Conservation (phyloP, 2,888 invertebrate genomes). For the Torymus tubicola region DNA sequence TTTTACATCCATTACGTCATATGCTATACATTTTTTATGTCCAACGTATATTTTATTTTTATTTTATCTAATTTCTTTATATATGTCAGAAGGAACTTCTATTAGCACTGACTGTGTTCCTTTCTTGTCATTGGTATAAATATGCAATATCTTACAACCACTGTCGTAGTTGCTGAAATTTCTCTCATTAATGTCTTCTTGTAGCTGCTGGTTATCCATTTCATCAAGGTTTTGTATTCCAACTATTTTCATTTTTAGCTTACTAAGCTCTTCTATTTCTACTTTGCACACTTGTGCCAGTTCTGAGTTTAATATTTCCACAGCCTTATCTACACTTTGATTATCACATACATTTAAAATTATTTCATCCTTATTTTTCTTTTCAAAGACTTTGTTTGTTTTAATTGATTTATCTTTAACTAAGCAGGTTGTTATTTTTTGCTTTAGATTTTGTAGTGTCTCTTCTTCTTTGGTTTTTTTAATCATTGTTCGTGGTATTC, state of each 20-base stretch:
- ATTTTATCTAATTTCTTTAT: too few relatives aligned
- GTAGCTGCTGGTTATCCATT: not conserved
- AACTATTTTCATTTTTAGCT: not conserved
- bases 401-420: too few relatives aligned
- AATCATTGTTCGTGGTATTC: too few relatives aligned
- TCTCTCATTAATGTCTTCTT: not conserved
- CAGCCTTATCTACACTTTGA: too few relatives aligned
- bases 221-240: not conserved
- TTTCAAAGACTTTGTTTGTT: too few relatives aligned
- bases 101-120: not conserved
- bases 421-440: too few relatives aligned
- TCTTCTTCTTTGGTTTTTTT: too few relatives aligned
- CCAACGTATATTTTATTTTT: too few relatives aligned
- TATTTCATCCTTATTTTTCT: too few relatives aligned
- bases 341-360: too few relatives aligned
- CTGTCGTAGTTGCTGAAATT: not conserved
- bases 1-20: not conserved
- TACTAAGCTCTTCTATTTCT: not conserved
- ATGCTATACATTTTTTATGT: not conserved
- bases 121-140: not conserved
- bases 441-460: too few relatives aligned
- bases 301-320: not conserved
- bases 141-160: not conserved
- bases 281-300: not conserved
- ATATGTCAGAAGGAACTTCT: too few relatives aligned